These are phyloP conservation scores for Volucella inanis DNA, from an alignment of 2,888 invertebrate species.

Conservation along the genomic window DNA sequence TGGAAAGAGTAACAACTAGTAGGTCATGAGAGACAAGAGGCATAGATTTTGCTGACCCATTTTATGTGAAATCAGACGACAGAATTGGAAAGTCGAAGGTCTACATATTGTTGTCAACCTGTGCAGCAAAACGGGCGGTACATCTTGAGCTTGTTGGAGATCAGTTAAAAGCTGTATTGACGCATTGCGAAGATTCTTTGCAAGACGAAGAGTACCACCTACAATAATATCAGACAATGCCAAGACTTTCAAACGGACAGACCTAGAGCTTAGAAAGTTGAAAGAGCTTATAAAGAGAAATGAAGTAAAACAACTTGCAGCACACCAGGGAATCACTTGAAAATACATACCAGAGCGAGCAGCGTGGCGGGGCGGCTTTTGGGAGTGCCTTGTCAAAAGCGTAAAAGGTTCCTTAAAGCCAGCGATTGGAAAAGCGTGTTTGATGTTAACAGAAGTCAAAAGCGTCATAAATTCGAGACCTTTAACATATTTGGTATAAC, in stretches of 20 bases:
- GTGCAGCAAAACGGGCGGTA: constrained; percentile 27
- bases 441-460: too few species aligned
- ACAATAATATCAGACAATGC: constrained; percentile 22
- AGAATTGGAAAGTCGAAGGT: not conserved
- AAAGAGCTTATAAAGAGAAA: constrained; percentile 36
- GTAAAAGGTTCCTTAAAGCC: not conserved
- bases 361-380: not conserved
- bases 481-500: too few species aligned
- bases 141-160: constrained; percentile 30
- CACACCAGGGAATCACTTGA: constrained; percentile 52
- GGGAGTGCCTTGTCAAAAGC: too few species aligned
- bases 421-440: not conserved
- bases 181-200: constrained; percentile 29
- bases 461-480: too few species aligned
- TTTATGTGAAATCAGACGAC: not conserved
- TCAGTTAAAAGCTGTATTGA: constrained; percentile 24
- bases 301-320: constrained; percentile 39
- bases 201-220: constrained; percentile 27
- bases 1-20: constrained; percentile 5
- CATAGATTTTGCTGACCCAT: constrained; percentile 28
- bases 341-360: constrained; percentile 60
- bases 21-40: constrained; percentile 2
- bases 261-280: constrained; percentile 52
- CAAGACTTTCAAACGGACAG: constrained; percentile 18
- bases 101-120: constrained; percentile 25